Base-by-base conservation (phyloP, 2,888 invertebrate genomes). In the Pyrrhia umbra region DNA sequence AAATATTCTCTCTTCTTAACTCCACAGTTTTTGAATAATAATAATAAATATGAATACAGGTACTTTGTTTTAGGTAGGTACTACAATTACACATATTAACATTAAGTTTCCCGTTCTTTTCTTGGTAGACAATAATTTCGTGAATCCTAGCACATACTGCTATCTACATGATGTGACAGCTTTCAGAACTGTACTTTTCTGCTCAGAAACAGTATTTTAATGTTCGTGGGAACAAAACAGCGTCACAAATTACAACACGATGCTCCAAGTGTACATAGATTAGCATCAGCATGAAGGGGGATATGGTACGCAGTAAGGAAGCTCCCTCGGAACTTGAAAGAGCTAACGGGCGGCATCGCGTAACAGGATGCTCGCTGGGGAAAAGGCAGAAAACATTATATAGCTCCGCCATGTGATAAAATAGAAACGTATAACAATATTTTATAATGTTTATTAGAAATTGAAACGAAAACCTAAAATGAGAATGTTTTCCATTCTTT, bases 271-370 rank as follows among this genome's bases (percentile, higher is more conserved):
- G 75, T 62, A 63, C 62, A 64, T 62, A 68, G 69, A 78, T 73
- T 74, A 70, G 63, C 75, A 80, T 79, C 71, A 69, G 40, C 66
- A 61, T 69, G 50, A 49, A 50, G 65, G 71, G 75, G 72, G 73
- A 75, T 68, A 75, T 78, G 71, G 77, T 69, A 46, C 65, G 80
- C 69, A 78, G 76, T 83, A 82, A 82, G 85, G 84, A 87, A 84
- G 84, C 77, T 58, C 71, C 67, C 59, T 70, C 77, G 78, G 83
- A 84, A 85, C 56, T 68, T 73, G 80, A 83, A 84, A 85, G 78
- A 75, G 75, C 73, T 77, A 77, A 74, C 75, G 77, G 66, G 51
- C 75, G 77, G 65, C 67, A 74, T 68, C 75, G 73, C 70, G 72
- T 71, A 69, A 66, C 77, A 77, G 81, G 79, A 80, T 77, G 68